Evolutionary conservation across 1,140 invertebrate species (phyloP), one percentile per base, ranked within the genome.

Genomic region (Aphelenchoides fujianensis): DNA sequence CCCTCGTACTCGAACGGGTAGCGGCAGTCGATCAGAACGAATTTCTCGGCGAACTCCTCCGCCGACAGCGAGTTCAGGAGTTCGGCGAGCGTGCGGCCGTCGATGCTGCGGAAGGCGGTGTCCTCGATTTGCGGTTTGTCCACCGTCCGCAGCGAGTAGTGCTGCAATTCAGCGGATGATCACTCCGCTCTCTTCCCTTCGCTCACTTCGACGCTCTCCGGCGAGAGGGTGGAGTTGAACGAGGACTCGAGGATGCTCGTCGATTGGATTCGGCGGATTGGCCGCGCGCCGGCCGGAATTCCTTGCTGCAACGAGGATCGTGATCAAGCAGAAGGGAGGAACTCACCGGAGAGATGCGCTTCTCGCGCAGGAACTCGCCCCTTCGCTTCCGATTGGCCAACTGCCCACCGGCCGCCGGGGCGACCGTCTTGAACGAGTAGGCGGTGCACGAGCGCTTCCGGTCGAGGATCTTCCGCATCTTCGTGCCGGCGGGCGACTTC

Each of bases 1-100:
- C 92, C 95, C n/a, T 94, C 90, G 84, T 86, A 98, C 85, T 99
- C 96, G 84, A 97, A 98, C 0, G 96, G 96, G 85, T 96, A 98
- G 0, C 95, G 89, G 79, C 85, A 88, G 79, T 87, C 87, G 48
- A 88, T 84, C 27, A 88, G 63, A 36, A 83, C 48, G 62, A 82
- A 83, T 12, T 79, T 76, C 5, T 41, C 16, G 3, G 36, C 3
- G 48, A 82, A 82, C 19, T 80, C 41, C 3, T 73, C 72, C 19
- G 53, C 57, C n/a, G 70, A 19, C 2, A 82, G 32, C 0, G 48
- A n/a, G 12, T 41, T 30, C 52, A 83, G 9, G 54, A 83, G 36
- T 12, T 30, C 23, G 16, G 28, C 53, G 16, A 82, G 70, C 2
- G 77, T 80, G 9, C 74, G n/a, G 2, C 63, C 64, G 37, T 31